Base-by-base conservation (phyloP, 2,888 invertebrate genomes). In the Strigamia crassipes region DNA sequence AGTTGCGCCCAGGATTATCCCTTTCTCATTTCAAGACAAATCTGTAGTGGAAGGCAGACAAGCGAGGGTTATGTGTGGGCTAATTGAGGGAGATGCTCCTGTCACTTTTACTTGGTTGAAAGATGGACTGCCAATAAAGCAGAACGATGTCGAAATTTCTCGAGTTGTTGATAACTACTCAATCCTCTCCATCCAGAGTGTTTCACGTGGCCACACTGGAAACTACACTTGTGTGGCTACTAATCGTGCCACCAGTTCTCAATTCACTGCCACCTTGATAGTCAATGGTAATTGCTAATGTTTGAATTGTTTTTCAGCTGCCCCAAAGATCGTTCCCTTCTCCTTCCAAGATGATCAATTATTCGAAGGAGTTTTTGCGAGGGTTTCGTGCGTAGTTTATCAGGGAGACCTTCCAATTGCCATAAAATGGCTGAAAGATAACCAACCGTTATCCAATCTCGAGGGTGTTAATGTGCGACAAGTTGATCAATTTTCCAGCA, bases 301-400 rank as follows among this genome's bases (percentile, higher is more conserved):
- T 56, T 56, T 56, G 61, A 21, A 18, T 56, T 56, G 21, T 83
- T 83, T 84, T 84, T 83, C 84, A 89, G 90, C 89, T 84, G 84
- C 88, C 79, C 90, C 90, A 77, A 88, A 89, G 86, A 89, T 91
- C 84, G 89, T 90, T 84, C 89, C 90, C 84, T 90, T 90, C 85
- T 87, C 87, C 84, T 90, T 90, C 85, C 89, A 90, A 86, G 85
- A 86, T 66, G 89, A 88, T 83, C 89, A 90, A 81, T 88, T 89
- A 66, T 90, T 89, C 85, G 90, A 89, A 83, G 90, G 90, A 78
- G 88, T 89, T 84, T 89, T 89, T 80, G 88, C 89, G 34, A 88
- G 90, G 84, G 88, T 90, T 79, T 88, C 90, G 87, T 88, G 88
- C 83, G 85, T 85, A 21, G 85, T 86, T 38, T 84, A 85, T 41